A percentile compares a stretch with the other conserved stretches of the same genome.
These are phyloP conservation scores for Drosophila nikananu DNA, from an alignment of 1,140 invertebrate species.

Conservation along the genomic window DNA sequence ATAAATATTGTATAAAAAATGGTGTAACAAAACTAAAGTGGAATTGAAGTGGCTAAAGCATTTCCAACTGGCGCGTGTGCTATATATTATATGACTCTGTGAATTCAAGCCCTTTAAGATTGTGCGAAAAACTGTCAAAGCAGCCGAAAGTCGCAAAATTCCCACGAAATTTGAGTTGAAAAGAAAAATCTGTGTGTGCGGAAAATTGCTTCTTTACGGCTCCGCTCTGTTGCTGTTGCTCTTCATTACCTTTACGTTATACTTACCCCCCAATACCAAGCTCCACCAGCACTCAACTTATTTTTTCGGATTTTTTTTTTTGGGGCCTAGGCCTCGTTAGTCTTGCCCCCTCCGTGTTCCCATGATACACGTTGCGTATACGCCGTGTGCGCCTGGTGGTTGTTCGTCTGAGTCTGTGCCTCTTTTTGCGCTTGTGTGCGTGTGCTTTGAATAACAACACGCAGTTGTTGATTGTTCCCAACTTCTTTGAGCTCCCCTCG, in stretches of 20 bases:
- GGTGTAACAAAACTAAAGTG: constrained; percentile 22
- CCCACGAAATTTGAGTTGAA: constrained; percentile 45
- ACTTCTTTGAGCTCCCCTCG: constrained; percentile 55
- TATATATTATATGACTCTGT: constrained; percentile 15
- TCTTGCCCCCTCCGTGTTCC: constrained; percentile 33
- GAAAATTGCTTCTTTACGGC: constrained; percentile 49
- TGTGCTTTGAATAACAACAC: constrained; percentile 82
- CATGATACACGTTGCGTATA: constrained; percentile 61
- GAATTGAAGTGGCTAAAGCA: constrained; percentile 19
- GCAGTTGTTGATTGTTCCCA: constrained; percentile 80
- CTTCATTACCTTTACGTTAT: constrained; percentile 51
- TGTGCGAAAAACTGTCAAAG: constrained; percentile 14
- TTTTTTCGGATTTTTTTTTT: constrained; percentile 28
- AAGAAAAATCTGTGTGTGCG: constrained; percentile 53
- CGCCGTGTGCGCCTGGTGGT: constrained; percentile 42
- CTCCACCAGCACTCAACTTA: constrained; percentile 1
- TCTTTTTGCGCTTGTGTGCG: constrained; percentile 30
- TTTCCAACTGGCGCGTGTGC: constrained; percentile 39
- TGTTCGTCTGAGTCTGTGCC: constrained; percentile 13
- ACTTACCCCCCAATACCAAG: constrained; percentile 8
- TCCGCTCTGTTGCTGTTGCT: constrained; percentile 45
- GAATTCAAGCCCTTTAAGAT: constrained; percentile 20
- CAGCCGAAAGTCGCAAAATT: constrained; percentile 31
- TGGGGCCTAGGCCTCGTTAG: constrained; percentile 54
- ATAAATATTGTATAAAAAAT: constrained; percentile 14